These are phyloP conservation scores for Notiomystis cincta DNA, from an alignment of 2,113 vertebrate species.

Conservation along the genomic window DNA sequence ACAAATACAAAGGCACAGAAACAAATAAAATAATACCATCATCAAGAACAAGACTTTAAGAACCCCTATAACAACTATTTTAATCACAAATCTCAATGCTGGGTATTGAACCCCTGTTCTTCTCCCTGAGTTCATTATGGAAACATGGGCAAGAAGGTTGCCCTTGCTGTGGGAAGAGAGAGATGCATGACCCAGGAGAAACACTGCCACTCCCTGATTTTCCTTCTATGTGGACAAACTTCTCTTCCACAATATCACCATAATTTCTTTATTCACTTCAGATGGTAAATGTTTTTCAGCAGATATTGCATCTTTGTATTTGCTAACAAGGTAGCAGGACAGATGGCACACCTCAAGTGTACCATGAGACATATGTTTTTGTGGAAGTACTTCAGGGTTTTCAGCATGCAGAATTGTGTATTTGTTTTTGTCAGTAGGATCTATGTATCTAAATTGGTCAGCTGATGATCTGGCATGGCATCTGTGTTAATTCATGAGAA, in stretches of 20 bases:
- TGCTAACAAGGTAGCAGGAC: conserved; percentile 10
- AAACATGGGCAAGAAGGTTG: accelerated
- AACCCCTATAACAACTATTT: not conserved
- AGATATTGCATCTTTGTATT: not conserved
- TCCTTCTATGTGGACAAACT: not conserved
- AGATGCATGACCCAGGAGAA: not conserved
- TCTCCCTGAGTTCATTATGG: not conserved
- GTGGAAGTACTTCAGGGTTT: not conserved
- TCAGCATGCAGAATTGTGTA: not conserved
- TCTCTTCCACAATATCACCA: not conserved
- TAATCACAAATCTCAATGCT: not conserved
- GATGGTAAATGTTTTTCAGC: not conserved
- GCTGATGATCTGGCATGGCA: not conserved
- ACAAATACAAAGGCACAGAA: not conserved
- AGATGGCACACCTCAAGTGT: not conserved
- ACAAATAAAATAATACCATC: not conserved
- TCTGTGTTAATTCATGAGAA: not conserved
- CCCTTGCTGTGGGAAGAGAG: not conserved
- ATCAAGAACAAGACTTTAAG: not conserved
- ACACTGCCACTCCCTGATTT: not conserved
- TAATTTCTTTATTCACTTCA: not conserved
- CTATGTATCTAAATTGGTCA: not conserved
- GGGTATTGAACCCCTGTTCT: not conserved
- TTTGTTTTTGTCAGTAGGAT: not conserved
- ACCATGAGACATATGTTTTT: not conserved